Base-by-base conservation (phyloP, 64 coral and sea anemone genomes). In the Montipora efflorescens region DNA sequence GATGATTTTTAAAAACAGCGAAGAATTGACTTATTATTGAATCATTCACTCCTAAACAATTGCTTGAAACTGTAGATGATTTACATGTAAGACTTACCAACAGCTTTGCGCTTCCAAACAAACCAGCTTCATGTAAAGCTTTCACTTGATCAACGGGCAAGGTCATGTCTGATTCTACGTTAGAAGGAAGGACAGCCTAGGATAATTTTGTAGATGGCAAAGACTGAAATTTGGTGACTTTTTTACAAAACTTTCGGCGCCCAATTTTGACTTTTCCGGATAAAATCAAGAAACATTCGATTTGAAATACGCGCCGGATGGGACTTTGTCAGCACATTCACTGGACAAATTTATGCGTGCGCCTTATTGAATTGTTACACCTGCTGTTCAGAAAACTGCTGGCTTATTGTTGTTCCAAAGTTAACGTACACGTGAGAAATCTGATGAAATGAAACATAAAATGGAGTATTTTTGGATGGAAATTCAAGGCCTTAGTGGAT, bases 101-200 rank as follows among this genome's bases (percentile, higher is more conserved):
- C 44, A 96, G 45, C 36, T 84, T 87, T 20, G 93, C 84, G 81
- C 95, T 98, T 80, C 94, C 83, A 80, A 94, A 76, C 20, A 98
- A 68, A 18, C 97, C 94, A 83, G 72, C 91, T 74, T 98, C 94
- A 15, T 98, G 95, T 50, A 98, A 85, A 78, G 88, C 79, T 79
- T 93, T 94, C 64, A 98, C 92, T 79, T 98, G 91, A 23, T 98
- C 97, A 11, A 98, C 7, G 12, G 20, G 16, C 20, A 62, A 59
- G 78, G 82, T 47, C 82, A 86, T 86, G 16, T 4, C 28, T 86
- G 18, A 86, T 52, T 50, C 28, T 66, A 13, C 23, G 9, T 70
- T 62, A 14, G 2, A 8, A 48, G 50, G 7, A 45, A 76, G 36
- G 9, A 12, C 8, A 23, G 19, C 1, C 43, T 83, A 14, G 4